Percentiles rank a stretch among this genome's conserved stretches.
Evolutionary conservation across 2,797 vertebrate species (phyloP).

Genomic region (Pangasius djambal): DNA sequence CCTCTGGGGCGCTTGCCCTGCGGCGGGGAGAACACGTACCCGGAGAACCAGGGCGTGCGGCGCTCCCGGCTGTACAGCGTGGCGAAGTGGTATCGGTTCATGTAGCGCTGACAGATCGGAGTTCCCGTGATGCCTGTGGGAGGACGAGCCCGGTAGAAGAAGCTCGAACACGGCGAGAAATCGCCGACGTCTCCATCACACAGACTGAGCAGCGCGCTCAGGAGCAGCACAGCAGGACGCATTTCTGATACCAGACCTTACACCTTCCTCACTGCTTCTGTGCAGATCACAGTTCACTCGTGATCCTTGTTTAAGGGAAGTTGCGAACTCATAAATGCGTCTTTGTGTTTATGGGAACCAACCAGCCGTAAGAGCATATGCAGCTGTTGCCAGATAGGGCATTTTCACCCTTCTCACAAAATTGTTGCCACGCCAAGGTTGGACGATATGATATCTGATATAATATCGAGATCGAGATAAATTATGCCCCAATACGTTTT

Average conservation of each 20-base stretch:
- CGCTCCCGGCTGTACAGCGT: slow-evolving; percentile 67
- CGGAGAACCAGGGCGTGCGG: slow-evolving; percentile 72
- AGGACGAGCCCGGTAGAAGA: slow-evolving; percentile 69
- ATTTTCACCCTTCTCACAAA: background rate
- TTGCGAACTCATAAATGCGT: background rate
- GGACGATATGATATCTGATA: background rate
- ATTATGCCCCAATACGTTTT: no score
- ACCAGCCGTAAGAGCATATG: background rate
- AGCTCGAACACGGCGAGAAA: slow-evolving; percentile 66
- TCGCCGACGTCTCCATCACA: slow-evolving; percentile 66
- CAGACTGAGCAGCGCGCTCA: slow-evolving; percentile 17
- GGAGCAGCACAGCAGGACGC: slow-evolving; percentile 7
- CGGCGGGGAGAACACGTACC: slow-evolving; percentile 60
- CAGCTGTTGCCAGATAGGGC: background rate
- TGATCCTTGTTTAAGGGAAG: background rate
- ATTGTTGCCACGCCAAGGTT: background rate
- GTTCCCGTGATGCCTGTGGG: slow-evolving; percentile 68
- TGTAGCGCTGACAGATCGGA: slow-evolving; percentile 69
- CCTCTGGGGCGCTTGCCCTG: slow-evolving; percentile 65
- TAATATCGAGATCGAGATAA: background rate
- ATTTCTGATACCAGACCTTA: background rate
- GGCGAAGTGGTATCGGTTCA: slow-evolving; percentile 68
- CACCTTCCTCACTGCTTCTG: background rate
- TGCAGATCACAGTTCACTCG: background rate
- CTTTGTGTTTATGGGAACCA: background rate